Conservation (phyloP, 2,888 invertebrate species). For the Carcina quercana region DNA sequence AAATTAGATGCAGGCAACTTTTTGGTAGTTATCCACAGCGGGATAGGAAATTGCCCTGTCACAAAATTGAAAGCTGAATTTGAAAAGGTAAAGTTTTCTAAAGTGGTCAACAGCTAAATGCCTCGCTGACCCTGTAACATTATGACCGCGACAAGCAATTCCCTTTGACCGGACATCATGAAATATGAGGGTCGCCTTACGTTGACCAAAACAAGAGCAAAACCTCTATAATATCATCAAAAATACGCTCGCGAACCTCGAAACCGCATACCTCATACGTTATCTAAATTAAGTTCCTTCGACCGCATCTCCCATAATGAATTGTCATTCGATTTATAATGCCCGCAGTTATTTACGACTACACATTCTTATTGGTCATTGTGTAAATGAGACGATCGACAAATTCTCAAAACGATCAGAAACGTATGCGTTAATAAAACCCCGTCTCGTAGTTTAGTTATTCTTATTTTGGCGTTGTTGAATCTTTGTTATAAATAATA, state of each 20-base stretch:
- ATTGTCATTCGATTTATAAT: conserved; percentile 36
- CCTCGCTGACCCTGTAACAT: conserved; percentile 16
- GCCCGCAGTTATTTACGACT: conserved; percentile 39
- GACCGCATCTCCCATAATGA: conserved; percentile 32
- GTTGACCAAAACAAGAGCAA: conserved; percentile 39
- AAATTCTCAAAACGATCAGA: conserved; percentile 33
- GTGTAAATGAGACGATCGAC: conserved; percentile 42
- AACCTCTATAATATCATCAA: conserved; percentile 20
- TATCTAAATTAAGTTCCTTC: conserved; percentile 45
- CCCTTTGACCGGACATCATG: conserved; percentile 45
- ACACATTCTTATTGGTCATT: conserved; percentile 41
- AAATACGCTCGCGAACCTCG: conserved; percentile 28
- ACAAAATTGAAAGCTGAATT: too few species aligned
- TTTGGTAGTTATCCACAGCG: too few species aligned
- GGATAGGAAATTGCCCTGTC: too few species aligned
- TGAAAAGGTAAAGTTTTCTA: too few species aligned
- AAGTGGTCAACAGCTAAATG: too few species aligned
- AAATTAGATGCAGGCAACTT: too few species aligned
- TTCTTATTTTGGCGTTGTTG: conserved; percentile 29
- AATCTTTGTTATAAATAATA: conserved; percentile 33
- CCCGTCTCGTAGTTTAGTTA: conserved; percentile 44
- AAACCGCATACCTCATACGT: conserved; percentile 36
- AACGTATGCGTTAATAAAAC: conserved; percentile 29
- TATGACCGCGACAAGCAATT: conserved; percentile 39
- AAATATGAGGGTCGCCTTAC: conserved; percentile 53